Evolutionary conservation across 2,113 vertebrate species (phyloP).

Genomic region (human (Homo sapiens)): DNA sequence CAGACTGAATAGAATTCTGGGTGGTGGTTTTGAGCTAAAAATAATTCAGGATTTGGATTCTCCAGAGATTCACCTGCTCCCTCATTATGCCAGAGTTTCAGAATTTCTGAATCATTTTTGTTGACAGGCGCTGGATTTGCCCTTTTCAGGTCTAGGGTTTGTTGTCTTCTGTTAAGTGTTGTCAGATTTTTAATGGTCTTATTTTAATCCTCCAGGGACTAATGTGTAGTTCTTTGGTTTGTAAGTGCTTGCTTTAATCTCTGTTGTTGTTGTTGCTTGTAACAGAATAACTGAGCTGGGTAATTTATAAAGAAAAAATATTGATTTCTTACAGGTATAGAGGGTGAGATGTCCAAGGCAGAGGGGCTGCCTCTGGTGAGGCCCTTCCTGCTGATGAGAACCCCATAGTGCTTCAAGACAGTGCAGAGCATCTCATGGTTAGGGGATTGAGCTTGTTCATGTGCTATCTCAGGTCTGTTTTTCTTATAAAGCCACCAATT

Average conservation of each 20-base stretch:
- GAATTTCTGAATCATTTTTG: background rate
- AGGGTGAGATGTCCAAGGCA: background rate
- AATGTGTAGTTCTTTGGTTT: background rate
- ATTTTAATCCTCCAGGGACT: background rate
- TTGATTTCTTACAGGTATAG: background rate
- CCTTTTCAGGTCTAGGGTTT: background rate
- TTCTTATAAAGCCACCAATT: background rate
- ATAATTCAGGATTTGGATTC: slow-evolving; percentile 23
- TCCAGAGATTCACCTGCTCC: background rate
- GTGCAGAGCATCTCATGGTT: background rate
- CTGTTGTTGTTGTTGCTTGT: background rate
- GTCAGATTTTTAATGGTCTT: background rate
- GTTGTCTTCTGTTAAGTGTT: slow-evolving; percentile 18
- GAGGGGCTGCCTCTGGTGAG: background rate
- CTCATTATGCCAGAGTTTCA: background rate
- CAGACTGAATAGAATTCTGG: background rate
- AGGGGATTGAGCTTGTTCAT: background rate
- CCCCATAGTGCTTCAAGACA: background rate
- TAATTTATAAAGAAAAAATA: background rate
- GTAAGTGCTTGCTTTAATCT: background rate
- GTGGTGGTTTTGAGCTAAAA: slow-evolving; percentile 51
- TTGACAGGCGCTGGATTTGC: background rate
- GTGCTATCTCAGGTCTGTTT: background rate
- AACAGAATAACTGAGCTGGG: background rate
- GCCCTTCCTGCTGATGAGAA: background rate